A percentile compares a stretch with the other conserved stretches of the same genome.
Evolutionary conservation across 2,797 vertebrate species (phyloP).

Genomic region (Rachycentron canadum): DNA sequence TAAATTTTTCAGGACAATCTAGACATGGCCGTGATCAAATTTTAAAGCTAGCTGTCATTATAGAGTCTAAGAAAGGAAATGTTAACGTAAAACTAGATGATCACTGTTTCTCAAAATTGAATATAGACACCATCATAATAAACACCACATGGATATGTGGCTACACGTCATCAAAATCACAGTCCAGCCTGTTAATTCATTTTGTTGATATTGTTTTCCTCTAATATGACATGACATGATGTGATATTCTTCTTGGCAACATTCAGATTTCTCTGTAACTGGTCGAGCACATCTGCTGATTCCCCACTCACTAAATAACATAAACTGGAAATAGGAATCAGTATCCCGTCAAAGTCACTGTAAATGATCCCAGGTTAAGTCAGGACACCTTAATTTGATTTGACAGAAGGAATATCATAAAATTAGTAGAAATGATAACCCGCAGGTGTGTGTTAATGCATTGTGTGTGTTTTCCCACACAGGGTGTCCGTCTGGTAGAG

Average conservation of each 20-base stretch:
- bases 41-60: background rate
- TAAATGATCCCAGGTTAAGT: background rate
- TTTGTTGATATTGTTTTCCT: too few species aligned
- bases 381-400: too few species aligned
- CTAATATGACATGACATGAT: too few species aligned
- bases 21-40: background rate
- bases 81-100: background rate
- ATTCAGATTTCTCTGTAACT: too few species aligned
- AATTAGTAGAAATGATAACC: background rate
- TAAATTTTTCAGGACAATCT: background rate
- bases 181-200: background rate
- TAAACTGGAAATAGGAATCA: background rate
- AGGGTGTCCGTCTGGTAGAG: slow-evolving; percentile 88
- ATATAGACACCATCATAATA: background rate
- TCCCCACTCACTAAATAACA: background rate
- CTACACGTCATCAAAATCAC: background rate
- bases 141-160: background rate
- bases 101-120: background rate
- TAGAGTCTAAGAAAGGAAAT: background rate
- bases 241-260: too few species aligned
- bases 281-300: background rate
- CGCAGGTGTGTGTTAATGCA: slow-evolving; percentile 7
- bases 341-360: background rate
- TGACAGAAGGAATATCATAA: too few species aligned
- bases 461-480: slow-evolving; percentile 58